These are phyloP conservation scores for Drosophila meridiana DNA, from an alignment of 2,888 invertebrate species.

Conservation along the genomic window DNA sequence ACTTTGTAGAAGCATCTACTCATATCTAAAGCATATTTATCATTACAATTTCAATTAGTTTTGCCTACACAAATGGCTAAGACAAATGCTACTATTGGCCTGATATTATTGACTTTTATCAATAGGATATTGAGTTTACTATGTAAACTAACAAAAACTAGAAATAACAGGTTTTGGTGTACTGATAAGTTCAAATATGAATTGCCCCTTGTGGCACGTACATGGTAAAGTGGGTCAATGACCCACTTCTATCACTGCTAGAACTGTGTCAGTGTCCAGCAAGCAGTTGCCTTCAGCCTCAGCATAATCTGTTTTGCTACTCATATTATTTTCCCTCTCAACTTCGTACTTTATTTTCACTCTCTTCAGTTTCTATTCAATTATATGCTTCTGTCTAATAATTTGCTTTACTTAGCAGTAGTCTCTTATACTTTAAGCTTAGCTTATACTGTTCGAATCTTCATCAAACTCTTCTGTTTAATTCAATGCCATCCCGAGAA, in stretches of 20 bases:
- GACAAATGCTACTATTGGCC: not conserved
- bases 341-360: not conserved
- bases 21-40: not conserved
- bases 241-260: no score
- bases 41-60: constrained; percentile 68
- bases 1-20: not conserved
- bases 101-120: not conserved
- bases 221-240: not conserved
- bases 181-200: not conserved
- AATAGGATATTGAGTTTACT: not conserved
- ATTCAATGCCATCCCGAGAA: no score
- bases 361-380: not conserved
- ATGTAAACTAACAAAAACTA: not conserved
- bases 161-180: not conserved
- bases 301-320: no score
- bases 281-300: not conserved
- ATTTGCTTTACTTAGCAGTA: not conserved
- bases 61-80: not conserved
- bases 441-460: not conserved
- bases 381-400: not conserved
- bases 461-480: not conserved
- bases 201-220: not conserved
- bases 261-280: not conserved
- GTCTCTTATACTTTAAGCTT: not conserved
- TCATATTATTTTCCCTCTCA: no score